phyloP scores from a whole-genome alignment of 1,140 invertebrate genomes.

The Anastatus disparis region DNA sequence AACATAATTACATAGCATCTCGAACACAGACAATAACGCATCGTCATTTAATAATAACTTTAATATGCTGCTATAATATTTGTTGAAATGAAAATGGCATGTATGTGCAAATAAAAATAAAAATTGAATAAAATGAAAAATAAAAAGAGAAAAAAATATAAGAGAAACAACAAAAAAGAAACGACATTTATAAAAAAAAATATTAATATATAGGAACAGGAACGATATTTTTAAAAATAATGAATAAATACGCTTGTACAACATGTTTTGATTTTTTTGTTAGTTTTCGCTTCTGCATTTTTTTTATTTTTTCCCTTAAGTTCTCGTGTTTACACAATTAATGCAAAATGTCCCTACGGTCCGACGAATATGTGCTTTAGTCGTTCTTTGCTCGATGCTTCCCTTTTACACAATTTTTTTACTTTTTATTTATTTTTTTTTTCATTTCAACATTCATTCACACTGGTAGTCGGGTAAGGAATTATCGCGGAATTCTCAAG shows the following conservation, averaged over 20 bases:
- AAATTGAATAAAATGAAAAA: not conserved
- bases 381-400: conserved; percentile 62
- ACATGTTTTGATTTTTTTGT: conserved; percentile 47
- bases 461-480: conserved; percentile 58
- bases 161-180: conserved; percentile 8
- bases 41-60: not conserved
- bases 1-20: conserved; percentile 35
- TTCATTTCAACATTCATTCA: conserved; percentile 63
- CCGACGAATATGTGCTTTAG: conserved; percentile 63
- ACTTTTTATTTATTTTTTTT: too few species aligned
- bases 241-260: conserved; percentile 16
- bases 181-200: conserved; percentile 1
- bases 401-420: conserved; percentile 55
- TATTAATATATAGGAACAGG: not conserved
- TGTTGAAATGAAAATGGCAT: conserved; percentile 21
- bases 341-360: conserved; percentile 66
- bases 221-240: conserved; percentile 10
- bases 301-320: conserved; percentile 62
- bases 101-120: conserved; percentile 4
- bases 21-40: conserved; percentile 34
- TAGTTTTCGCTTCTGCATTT: conserved; percentile 51
- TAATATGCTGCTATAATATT: not conserved
- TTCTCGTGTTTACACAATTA: conserved; percentile 65
- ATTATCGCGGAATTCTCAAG: conserved; percentile 22
- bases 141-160: not conserved